These are phyloP conservation scores for Mixornis gularis DNA, from an alignment of 2,113 vertebrate genomes.

Conservation along the genomic window DNA sequence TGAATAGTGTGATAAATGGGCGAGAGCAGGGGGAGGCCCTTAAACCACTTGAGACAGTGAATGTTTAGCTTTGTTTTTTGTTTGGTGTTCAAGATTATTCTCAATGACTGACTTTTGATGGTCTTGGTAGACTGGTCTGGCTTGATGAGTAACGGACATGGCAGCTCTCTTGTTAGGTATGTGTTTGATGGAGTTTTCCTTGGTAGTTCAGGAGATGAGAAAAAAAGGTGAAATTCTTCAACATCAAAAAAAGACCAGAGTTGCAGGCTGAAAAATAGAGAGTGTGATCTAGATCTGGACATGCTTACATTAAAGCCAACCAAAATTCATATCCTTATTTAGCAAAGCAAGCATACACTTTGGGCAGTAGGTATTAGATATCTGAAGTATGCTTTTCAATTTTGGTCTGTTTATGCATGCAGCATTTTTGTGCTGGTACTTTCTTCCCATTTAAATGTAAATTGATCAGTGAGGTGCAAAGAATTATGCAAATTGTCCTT, in stretches of 20 bases:
- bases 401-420: background rate
- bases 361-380: background rate
- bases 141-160: background rate
- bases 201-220: background rate
- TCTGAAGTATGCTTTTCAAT: background rate
- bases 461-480: background rate
- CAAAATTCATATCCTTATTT: background rate
- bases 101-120: background rate
- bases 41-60: background rate
- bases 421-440: background rate
- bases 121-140: background rate
- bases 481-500: background rate
- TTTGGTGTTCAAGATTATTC: background rate
- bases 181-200: background rate
- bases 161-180: background rate
- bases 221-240: background rate
- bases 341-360: background rate
- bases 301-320: background rate
- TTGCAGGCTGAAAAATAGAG: background rate
- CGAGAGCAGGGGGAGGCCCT: fast-evolving
- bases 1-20: background rate
- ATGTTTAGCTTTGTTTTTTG: background rate
- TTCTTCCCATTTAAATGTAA: background rate
- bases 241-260: background rate
- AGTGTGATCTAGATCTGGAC: background rate